Evolutionary conservation across 2,888 invertebrate genomes (phyloP).

Genomic region (Megalurothrips usitatus): DNA sequence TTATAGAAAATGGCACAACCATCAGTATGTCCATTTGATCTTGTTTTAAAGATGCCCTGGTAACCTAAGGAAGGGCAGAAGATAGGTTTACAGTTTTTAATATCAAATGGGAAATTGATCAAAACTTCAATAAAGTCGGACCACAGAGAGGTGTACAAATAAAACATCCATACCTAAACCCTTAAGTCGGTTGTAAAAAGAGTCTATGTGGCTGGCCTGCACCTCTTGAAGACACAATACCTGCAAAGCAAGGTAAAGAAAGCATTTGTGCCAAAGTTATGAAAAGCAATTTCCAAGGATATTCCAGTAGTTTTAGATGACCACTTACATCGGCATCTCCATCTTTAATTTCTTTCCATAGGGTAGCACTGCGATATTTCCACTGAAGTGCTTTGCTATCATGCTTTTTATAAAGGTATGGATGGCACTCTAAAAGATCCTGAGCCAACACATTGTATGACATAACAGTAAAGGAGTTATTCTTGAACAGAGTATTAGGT

Average conservation of each 20-base stretch:
- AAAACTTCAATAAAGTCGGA: no score
- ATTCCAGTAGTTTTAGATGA: slow-evolving; percentile 29
- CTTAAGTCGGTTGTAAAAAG: slow-evolving; percentile 52
- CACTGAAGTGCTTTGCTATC: slow-evolving; percentile 59
- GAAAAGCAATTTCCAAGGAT: no score
- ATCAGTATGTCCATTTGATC: slow-evolving; percentile 74
- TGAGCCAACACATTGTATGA: slow-evolving; percentile 89
- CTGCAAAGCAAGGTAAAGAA: slow-evolving; percentile 49
- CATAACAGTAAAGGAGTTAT: slow-evolving; percentile 58
- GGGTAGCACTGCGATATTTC: slow-evolving; percentile 58
- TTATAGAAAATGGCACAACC: slow-evolving; percentile 89
- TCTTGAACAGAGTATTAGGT: not conserved
- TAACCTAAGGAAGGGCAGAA: slow-evolving; percentile 55
- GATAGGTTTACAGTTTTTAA: not conserved
- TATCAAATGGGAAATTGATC: no score
- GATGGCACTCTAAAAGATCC: slow-evolving; percentile 67
- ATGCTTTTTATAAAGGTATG: slow-evolving; percentile 65
- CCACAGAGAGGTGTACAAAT: not conserved
- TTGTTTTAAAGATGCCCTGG: slow-evolving; percentile 71
- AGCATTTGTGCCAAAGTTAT: no score
- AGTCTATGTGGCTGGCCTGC: slow-evolving; percentile 65
- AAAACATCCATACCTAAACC: slow-evolving; percentile 44
- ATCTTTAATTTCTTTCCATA: slow-evolving; percentile 56
- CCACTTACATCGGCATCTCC: slow-evolving; percentile 57
- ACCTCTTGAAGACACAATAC: slow-evolving; percentile 89